phyloP scores from a whole-genome alignment of 2,113 vertebrate genomes.

The Mormyrus iriodes region DNA sequence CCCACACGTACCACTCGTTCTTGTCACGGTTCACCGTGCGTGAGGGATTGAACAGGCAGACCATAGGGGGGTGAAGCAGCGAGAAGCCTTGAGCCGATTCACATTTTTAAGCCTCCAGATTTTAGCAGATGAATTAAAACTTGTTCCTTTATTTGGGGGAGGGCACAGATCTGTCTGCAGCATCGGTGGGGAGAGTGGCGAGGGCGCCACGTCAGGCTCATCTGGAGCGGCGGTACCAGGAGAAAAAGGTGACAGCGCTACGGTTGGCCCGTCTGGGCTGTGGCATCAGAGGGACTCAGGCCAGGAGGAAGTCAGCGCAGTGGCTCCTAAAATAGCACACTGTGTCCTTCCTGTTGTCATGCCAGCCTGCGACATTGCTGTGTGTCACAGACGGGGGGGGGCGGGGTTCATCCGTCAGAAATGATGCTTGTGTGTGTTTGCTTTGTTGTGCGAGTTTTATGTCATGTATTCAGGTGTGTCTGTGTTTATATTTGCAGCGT shows the following conservation, averaged over 20 bases:
- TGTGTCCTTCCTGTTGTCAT: neutral
- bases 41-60: neutral
- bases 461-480: neutral
- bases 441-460: neutral
- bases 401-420: neutral
- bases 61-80: neutral
- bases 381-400: neutral
- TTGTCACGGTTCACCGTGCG: neutral
- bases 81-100: neutral
- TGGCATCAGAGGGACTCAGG: neutral
- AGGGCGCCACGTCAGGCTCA: neutral
- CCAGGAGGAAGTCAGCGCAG: neutral
- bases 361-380: neutral
- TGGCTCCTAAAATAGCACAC: neutral
- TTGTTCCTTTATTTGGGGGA: neutral
- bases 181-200: neutral
- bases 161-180: neutral
- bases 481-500: neutral
- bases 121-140: neutral
- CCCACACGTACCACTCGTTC: neutral
- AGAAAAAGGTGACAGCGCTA: neutral
- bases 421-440: neutral
- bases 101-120: neutral
- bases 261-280: neutral
- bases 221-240: neutral